Evolutionary conservation across 1,140 invertebrate genomes (phyloP).

Genomic region (Holotrichia oblita): DNA sequence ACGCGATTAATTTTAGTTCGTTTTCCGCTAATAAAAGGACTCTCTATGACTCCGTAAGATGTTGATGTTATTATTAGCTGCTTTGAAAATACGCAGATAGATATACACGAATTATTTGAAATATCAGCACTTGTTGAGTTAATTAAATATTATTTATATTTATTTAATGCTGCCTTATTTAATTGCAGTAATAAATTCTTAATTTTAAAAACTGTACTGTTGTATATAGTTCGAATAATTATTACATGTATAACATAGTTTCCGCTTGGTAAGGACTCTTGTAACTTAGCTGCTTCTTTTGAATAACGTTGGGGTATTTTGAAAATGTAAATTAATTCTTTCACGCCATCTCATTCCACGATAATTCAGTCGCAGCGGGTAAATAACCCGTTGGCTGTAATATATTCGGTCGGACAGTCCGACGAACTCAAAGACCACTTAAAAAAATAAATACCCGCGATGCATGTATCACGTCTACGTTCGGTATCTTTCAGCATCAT

Average conservation of each 20-base stretch:
- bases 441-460: background rate
- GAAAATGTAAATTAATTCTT: conserved; percentile 13
- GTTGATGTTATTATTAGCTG: too few species aligned
- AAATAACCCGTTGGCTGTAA: conserved; percentile 20
- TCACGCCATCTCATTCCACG: background rate
- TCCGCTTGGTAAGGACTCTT: too few species aligned
- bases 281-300: background rate
- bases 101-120: too few species aligned
- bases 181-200: too few species aligned
- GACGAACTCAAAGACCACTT: conserved; percentile 6
- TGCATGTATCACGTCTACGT: conserved; percentile 1
- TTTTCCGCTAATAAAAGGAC: background rate
- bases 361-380: conserved; percentile 14
- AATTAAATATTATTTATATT: too few species aligned
- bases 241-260: too few species aligned
- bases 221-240: too few species aligned
- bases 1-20: background rate
- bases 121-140: too few species aligned
- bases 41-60: too few species aligned
- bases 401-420: conserved; percentile 15
- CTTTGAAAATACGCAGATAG: too few species aligned
- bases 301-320: background rate
- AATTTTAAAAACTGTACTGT: too few species aligned
- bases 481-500: background rate
- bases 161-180: too few species aligned